Base-by-base conservation (phyloP, 2,113 vertebrate species). In the Crotalus viridis region DNA sequence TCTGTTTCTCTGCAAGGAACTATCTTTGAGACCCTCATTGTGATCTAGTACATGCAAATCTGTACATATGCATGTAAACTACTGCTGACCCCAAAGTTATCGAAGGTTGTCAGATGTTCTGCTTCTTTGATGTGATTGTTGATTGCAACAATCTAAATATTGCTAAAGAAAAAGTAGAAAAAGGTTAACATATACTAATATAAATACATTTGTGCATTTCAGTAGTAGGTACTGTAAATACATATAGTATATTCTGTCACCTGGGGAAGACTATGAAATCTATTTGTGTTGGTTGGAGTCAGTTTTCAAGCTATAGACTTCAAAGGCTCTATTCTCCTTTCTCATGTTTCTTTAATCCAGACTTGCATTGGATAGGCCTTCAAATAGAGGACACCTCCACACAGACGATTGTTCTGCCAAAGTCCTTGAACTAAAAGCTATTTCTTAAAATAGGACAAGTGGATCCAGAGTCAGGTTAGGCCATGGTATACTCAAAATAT, bases 401-500 rank as follows among this genome's bases (percentile, higher is more conserved):
- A 90, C 28, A 90, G 46, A 90, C 13, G 21, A 43, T 26, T 61
- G 39, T 26, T 15, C 24, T 28, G 12, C 64, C 57, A 28, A 24
- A 89, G 57, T 28, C 57, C 43, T 64, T 28, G 39, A 64, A 17
- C 22, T 28, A 64, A 46, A 48, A 28, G 4, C 59, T 43, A 9
- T 51, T 61, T 28, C n/a, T 17, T n/a, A 52, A 69, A 51, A 48
- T 13, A 33, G 59, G 26, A 21, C 9, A 10, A 46, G 19, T 64
- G 8, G 59, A 15, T 48, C 46, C 86, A 87, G 22, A n/a, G 93
- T 95, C 85, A 95, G 93, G 56, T 51, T 92, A 51, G 85, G n/a
- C 94, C 59, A 94, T 96, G 93, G 93, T 88, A 94, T 94, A 93
- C 93, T 95, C 96, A 97, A 96, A 91, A 96, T 55, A 93, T 91